Percentiles rank a stretch among this genome's conserved stretches.
These are phyloP conservation scores for Orthonevra nobilis DNA, from an alignment of 2,888 invertebrate genomes.

Conservation along the genomic window DNA sequence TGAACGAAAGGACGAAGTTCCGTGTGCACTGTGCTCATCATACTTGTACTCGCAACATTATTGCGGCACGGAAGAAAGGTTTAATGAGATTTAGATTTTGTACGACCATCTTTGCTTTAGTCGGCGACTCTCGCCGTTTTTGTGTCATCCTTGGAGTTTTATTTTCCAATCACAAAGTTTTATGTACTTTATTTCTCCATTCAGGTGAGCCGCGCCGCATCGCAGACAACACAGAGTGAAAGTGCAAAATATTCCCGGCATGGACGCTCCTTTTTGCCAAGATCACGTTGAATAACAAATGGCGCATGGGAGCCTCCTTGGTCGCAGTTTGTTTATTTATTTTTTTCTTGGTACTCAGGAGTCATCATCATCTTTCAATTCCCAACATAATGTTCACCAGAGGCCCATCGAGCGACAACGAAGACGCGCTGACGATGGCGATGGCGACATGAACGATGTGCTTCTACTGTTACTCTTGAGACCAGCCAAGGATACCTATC, in stretches of 20 bases:
- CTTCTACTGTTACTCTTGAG: slow-evolving; percentile 22
- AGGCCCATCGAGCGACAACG: slow-evolving; percentile 20
- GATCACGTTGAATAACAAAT: slow-evolving; percentile 7
- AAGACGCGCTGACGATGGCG: too few relatives aligned
- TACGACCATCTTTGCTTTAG: too few relatives aligned
- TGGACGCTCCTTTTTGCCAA: too few relatives aligned
- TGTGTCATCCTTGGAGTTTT: slow-evolving; percentile 31
- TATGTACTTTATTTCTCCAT: slow-evolving; percentile 21
- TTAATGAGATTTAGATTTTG: slow-evolving; percentile 47
- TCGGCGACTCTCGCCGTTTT: slow-evolving; percentile 26
- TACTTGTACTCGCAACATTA: slow-evolving; percentile 7
- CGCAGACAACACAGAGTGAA: slow-evolving; percentile 8
- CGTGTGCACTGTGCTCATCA: slow-evolving; percentile 33
- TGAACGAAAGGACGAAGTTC: slow-evolving; percentile 8
- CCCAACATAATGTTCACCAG: slow-evolving; percentile 21
- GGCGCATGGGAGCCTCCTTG: not conserved
- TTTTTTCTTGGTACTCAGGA: slow-evolving; percentile 8
- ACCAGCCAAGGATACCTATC: slow-evolving; percentile 8
- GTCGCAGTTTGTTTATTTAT: too few relatives aligned
- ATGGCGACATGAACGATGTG: slow-evolving; percentile 24
- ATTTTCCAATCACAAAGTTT: slow-evolving; percentile 56
- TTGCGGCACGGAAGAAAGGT: slow-evolving; percentile 20
- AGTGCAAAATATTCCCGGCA: not conserved
- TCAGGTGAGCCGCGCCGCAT: slow-evolving; percentile 8
- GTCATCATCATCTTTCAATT: slow-evolving; percentile 45